Base-by-base conservation (phyloP, 2,888 invertebrate species). In the Baccha elongata region DNA sequence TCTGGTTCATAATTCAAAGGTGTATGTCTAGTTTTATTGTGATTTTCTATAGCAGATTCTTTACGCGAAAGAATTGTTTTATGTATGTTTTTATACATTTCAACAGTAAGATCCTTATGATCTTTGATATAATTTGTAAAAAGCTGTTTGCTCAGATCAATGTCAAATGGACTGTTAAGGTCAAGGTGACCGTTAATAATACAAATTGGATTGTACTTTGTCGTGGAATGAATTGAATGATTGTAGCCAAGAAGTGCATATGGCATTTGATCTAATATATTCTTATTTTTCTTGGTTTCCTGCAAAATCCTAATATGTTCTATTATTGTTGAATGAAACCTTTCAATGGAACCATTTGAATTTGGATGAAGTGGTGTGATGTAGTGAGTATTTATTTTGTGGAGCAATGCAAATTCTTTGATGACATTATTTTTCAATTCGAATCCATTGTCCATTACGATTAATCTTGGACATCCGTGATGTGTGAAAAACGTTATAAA, bases 301-400 rank as follows among this genome's bases (percentile, higher is more conserved):
- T 37, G 26, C 11, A 80, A 52, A 40, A 80, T 71, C 21, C 74
- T 40, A 8, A 72, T 73, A 1, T 83, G 79, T 79, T 85, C 85
- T 8, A 44, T 50, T 11, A 62, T 50, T 23, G 60, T 71, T n/a
- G 71, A 71, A 15, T 50, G 60, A 29, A 71, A 58, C 11, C 58
- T 26, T 52, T 72, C 44, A 52, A 64, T 53, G 32, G 42, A 5
- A n/a, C 52, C 15, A 21, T 50, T 69, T 13, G 58, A 58, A 23
- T 48, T 60, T 3, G 48, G 48, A 26, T 40, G 58, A 1, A 69
- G 48, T 40, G 50, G 58, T 7, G 58, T 58, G 7, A 26, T 21
- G 13, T 40, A 69, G 21, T 58, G 58, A 44, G 48, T 26, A 17
- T 48, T 58, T 26, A 69, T 69, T 58, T 58, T 58, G 37, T 58